Percentiles rank a stretch among this genome's conserved stretches.
These are phyloP conservation scores for Ptychochromis oligacanthus DNA, from an alignment of 2,113 vertebrate species.

Conservation along the genomic window DNA sequence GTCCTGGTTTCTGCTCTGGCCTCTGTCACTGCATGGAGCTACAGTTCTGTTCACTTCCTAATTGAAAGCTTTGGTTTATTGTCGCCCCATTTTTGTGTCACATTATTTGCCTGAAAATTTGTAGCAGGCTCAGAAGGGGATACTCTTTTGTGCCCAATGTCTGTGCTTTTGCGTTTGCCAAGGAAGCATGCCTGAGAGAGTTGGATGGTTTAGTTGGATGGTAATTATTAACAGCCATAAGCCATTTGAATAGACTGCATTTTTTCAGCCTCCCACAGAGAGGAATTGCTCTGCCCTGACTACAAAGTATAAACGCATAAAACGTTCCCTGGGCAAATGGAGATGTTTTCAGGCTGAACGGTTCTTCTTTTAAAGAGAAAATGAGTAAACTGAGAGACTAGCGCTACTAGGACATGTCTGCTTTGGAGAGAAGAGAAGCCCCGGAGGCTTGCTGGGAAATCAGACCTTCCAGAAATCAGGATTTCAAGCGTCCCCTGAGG, in stretches of 20 bases:
- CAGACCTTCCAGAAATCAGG: conserved; percentile 26
- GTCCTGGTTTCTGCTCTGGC: conserved; percentile 89
- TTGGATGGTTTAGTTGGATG: conserved; percentile 56
- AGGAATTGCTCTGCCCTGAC: neutral
- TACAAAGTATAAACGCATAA: neutral
- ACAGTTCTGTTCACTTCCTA: conserved; percentile 81
- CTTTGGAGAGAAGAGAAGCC: conserved; percentile 23
- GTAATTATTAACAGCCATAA: conserved; percentile 80
- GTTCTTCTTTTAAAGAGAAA: neutral
- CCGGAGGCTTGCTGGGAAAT: conserved; percentile 4
- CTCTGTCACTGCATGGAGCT: conserved; percentile 79
- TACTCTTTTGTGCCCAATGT: neutral
- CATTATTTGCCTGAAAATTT: conserved; percentile 18
- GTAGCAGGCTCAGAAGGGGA: neutral
- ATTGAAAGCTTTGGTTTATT: conserved; percentile 49
- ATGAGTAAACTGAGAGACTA: neutral
- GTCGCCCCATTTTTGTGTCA: neutral
- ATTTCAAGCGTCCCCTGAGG: conserved; percentile 27
- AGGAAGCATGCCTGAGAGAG: conserved; percentile 27
- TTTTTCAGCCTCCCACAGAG: conserved; percentile 61
- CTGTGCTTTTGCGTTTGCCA: neutral
- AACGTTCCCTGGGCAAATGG: neutral
- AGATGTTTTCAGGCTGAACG: neutral
- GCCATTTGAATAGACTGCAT: conserved; percentile 35
- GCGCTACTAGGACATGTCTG: conserved; percentile 39